Percentiles rank a stretch among this genome's conserved stretches.
Conservation (phyloP, 2,888 invertebrate genomes). For the Epinotia ramella region DNA sequence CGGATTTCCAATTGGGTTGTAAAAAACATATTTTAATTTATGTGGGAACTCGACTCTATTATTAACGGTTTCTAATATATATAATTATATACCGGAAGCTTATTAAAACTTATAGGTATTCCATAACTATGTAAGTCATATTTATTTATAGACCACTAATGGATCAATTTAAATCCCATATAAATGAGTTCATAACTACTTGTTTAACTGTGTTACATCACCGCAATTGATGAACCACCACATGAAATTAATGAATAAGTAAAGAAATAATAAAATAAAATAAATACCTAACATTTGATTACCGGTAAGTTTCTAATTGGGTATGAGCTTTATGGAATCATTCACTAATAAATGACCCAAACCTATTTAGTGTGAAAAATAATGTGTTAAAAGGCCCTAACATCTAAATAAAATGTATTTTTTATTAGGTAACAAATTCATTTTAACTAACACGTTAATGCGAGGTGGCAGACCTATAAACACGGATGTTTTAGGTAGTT, state of each 20-base stretch:
- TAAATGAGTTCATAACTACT: slow-evolving; percentile 16
- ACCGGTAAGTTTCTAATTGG: no score
- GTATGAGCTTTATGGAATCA: no score
- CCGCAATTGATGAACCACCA: neutral
- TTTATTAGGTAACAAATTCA: neutral
- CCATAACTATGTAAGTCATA: slow-evolving; percentile 11
- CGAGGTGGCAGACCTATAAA: neutral
- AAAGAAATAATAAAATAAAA: no score
- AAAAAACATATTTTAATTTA: slow-evolving; percentile 19
- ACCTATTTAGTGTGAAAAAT: neutral
- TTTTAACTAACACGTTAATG: neutral
- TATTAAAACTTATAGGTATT: neutral
- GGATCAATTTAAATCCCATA: slow-evolving; percentile 32
- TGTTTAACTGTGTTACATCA: slow-evolving; percentile 8
- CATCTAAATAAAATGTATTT: no score
- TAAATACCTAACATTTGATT: no score
- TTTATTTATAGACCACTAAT: slow-evolving; percentile 36
- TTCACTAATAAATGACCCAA: no score
- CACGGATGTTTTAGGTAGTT: neutral
- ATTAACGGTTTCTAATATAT: slow-evolving; percentile 7
- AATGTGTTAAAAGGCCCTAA: neutral
- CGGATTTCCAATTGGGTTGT: neutral
- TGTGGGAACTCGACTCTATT: slow-evolving; percentile 14
- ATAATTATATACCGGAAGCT: slow-evolving; percentile 3
- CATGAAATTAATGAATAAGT: neutral